Percentiles rank a stretch among this genome's conserved stretches.
Conservation (phyloP, 2,113 vertebrate genomes). For the Coregonus clupeaformis region DNA sequence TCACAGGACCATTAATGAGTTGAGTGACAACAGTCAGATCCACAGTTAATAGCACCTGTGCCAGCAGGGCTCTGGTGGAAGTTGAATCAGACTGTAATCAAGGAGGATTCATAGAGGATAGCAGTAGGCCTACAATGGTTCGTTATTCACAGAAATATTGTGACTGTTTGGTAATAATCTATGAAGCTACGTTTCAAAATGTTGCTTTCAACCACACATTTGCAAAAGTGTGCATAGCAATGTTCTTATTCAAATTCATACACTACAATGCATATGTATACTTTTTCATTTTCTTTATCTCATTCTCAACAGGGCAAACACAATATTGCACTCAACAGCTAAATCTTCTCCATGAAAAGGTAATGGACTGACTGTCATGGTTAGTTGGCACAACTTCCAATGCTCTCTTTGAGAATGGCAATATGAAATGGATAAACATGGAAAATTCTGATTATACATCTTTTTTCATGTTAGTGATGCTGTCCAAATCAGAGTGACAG, state of each 20-base stretch:
- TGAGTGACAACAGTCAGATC: constrained; percentile 13
- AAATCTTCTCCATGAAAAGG: neutral
- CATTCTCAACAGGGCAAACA: neutral
- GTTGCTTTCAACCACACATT: too few relatives aligned
- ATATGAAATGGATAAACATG: neutral
- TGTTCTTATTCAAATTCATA: too few relatives aligned
- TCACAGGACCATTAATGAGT: constrained; percentile 29
- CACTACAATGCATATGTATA: too few relatives aligned
- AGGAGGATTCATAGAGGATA: neutral
- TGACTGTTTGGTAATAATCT: too few relatives aligned
- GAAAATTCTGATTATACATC: neutral
- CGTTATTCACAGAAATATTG: too few relatives aligned
- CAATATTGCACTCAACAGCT: neutral
- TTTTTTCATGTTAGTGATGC: constrained; percentile 12
- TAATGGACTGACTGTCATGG: constrained; percentile 1
- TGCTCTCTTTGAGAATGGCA: constrained; percentile 10
- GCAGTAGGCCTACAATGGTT: neutral
- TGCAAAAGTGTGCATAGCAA: too few relatives aligned
- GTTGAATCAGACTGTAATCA: too few relatives aligned
- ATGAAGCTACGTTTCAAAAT: too few relatives aligned
- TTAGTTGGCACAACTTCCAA: neutral
- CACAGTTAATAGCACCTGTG: too few relatives aligned
- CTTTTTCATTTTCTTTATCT: neutral
- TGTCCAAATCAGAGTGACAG: constrained; percentile 22
- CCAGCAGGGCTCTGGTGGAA: too few relatives aligned